Evolutionary conservation across 2,888 invertebrate genomes (phyloP), one percentile per base, ranked within the genome.

Genomic region (Drosophila macrospina): DNA sequence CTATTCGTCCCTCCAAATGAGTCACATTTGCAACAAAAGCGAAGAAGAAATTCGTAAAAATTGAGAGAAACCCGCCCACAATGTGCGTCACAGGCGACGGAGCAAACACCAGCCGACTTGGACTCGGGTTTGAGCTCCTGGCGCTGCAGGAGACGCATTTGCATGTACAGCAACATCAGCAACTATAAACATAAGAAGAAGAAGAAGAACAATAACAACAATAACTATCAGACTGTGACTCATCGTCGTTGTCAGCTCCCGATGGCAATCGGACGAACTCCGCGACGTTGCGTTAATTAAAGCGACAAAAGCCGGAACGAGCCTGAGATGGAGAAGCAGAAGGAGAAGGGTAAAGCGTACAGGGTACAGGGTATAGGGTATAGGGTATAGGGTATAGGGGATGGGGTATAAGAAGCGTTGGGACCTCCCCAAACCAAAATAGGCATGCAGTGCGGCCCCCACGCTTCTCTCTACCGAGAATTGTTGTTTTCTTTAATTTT

Each of bases 81-180:
- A 54, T 61, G 64, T 59, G 65, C 62, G 65, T 69, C 69, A 67
- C 44, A 47, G 48, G 15, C 50, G 30, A 20, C 26, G 37, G 51
- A 59, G 16, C 71, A 47, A 76, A 57, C 65, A 75, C 76, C 71
- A 76, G 44, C 45, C 26, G 74, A 55, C 61, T 56, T 20, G 11
- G 56, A 32, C 37, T 54, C 34, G 39, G 52, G 36, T 41, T 47
- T 45, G 50, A 41, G 28, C 52, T 71, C 45, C 75, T 56, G 39
- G 39, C 82, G 54, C 84, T 80, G 80, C 82, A 86, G 86, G 86
- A 82, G 86, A 69, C 80, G 60, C 80, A 82, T 77, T 83, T 82
- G 77, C 86, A 77, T 77, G 69, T 50, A 62, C 28, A 63, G 15
- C 26, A 51, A 28, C 55, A 44, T 13, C 34, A 61, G n/a, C n/a